Conservation (phyloP, 2,113 vertebrate species). For the Lagopus muta region DNA sequence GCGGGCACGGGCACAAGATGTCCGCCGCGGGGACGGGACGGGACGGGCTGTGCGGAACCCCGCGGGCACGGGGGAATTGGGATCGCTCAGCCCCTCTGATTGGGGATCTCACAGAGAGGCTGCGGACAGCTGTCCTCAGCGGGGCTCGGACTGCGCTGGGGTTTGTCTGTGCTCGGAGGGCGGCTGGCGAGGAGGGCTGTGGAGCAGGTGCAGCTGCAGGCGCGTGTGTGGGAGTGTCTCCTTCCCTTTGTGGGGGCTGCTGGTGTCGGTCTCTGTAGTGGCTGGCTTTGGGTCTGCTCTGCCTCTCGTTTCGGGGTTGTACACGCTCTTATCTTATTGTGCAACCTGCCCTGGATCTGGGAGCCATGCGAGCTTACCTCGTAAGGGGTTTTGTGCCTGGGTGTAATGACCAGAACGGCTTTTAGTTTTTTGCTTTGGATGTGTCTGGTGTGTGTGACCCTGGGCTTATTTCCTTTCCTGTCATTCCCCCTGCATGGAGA, state of each 20-base stretch:
- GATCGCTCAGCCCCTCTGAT: no score
- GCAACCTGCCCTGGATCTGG: no score
- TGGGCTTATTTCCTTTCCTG: neutral
- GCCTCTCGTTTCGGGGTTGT: neutral
- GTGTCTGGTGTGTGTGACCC: fast-evolving
- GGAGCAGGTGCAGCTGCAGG: fast-evolving
- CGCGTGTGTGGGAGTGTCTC: neutral
- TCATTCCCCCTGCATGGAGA: neutral
- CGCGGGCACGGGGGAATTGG: fast-evolving
- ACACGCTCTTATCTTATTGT: no score
- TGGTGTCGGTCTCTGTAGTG: fast-evolving
- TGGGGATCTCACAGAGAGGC: fast-evolving
- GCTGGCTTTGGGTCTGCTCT: neutral
- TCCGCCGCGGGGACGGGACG: no score
- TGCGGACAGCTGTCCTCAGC: neutral
- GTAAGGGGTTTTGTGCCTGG: neutral
- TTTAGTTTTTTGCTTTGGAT: no score
- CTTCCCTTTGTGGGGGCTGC: fast-evolving
- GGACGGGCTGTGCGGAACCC: neutral
- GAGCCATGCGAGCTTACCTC: neutral
- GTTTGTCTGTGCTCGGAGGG: fast-evolving
- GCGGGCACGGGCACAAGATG: neutral
- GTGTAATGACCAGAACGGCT: no score
- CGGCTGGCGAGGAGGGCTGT: neutral
- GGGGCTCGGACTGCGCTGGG: neutral